Evolutionary conservation across 2,888 invertebrate genomes (phyloP), one percentile per base, ranked within the genome.

Genomic region (Muschampia plurimacula): DNA sequence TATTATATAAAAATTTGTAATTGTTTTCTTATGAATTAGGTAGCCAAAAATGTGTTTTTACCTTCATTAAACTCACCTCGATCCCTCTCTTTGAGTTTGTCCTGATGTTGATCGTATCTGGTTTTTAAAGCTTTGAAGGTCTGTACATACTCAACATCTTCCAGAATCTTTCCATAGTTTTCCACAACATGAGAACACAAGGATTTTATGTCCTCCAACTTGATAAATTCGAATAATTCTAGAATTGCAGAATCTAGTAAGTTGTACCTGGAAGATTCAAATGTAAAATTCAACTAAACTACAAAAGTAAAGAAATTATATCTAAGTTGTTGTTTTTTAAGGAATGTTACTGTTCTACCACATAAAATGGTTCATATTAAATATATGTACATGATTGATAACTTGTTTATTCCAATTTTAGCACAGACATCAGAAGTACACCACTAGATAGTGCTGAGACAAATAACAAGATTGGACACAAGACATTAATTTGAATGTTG

Each of bases 181-280:
- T 99, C 99, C 80, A 99, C 98, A 79, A 99, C 97, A 91, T 99
- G 98, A 74, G 97, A 97, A 95, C 97, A 98, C 81, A 98, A 95
- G 59, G 97, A 97, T 91, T 98, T 98, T 75, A 98, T 97, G 88
- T 98, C 98, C 94, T 98, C 98, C 91, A 97, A 93, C 95, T 98
- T 98, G 79, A 99, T 99, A 93, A 98, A 99, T 95, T 99, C 99
- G 95, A 99, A 99, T 95, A 99, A 96, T 95, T 99, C 99, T 89
- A 99, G 96, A 89, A 99, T 98, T 78, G 99, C 99, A 41, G 99
- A 99, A 93, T 99, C 99, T 82, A 99, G 95, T 81, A 99, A 96
- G 95, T 99, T 99, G 94, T 99, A 99, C 85, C 95, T 95, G 88
- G 39, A 92, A 60, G 5, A 28, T 57, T 57, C 28, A 28, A 28